Evolutionary conservation across 2,888 invertebrate genomes (phyloP), one percentile per base, ranked within the genome.

Genomic region (Conus canariensis): DNA sequence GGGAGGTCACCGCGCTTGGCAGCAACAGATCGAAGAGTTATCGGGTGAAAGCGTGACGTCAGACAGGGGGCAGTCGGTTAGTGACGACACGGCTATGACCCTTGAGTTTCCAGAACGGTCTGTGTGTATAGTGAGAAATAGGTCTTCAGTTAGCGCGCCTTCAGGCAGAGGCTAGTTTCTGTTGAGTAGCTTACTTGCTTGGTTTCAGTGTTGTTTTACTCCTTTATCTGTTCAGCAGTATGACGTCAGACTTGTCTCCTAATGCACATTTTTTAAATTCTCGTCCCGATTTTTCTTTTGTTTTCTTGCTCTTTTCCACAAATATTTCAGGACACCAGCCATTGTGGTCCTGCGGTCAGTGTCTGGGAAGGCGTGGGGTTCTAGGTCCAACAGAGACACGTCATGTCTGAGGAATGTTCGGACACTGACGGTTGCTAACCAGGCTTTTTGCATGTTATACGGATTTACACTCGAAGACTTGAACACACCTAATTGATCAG

Each of bases 71-170:
- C 64, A 10, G 10, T 64, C 64, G 64, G 64, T 16, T 10, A 7
- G 16, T 64, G 64, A 64, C 64, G 64, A 14, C 64, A 64, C 64
- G 16, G 64, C 67, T 10, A 45, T 58, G 58, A 87, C 74, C n/a
- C 16, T 87, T 9, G 87, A 74, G 16, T 87, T 87, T 25, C 87
- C 87, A 1, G 87, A 87, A n/a, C 70, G 74, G 56, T 87, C 87
- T 14, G 74, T 87, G 87, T 74, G 70, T 14, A 74, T 87, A 74
- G 64, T 87, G 58, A 87, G 74, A 16, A 9, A n/a, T 45, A 77
- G 59, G 19, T 14, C 87, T 30, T 45, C 70, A 1, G 60, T 25
- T 5, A 16, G 12, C 56, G 60, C 58, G 9, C 25, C n/a, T 25
- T 9, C 60, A 5, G 60, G 25, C 6, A 9, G 6, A 14, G 25